Evolutionary conservation across 2,888 invertebrate species (phyloP).

Genomic region (Acrobasis repandana): DNA sequence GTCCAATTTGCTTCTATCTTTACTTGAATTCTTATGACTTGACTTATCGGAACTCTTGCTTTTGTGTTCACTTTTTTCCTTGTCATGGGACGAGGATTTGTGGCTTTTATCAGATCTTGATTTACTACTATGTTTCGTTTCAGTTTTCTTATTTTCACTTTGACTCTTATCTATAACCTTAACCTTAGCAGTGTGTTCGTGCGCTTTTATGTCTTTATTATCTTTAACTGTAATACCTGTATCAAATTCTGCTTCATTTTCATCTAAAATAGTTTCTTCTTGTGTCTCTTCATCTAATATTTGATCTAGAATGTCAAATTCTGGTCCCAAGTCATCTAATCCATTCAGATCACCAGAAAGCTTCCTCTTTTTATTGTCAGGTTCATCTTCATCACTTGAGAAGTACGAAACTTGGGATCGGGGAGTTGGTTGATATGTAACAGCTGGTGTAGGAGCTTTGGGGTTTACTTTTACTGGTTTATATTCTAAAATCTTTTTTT

Average conservation of each 20-base stretch:
- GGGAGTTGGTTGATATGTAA: slow-evolving; percentile 76
- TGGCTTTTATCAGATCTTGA: slow-evolving; percentile 47
- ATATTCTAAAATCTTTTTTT: slow-evolving; percentile 73
- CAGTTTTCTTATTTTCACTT: slow-evolving; percentile 31
- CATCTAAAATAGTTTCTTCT: slow-evolving; percentile 37
- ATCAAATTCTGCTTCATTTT: slow-evolving; percentile 35
- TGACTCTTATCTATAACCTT: slow-evolving; percentile 8
- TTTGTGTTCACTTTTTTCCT: slow-evolving; percentile 46
- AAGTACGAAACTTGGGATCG: slow-evolving; percentile 71
- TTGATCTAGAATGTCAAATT: slow-evolving; percentile 79
- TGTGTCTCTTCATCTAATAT: slow-evolving; percentile 75
- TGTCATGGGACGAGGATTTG: slow-evolving; percentile 44
- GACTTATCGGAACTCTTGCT: slow-evolving; percentile 51
- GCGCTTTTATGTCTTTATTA: slow-evolving; percentile 27
- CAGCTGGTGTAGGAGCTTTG: slow-evolving; percentile 44
- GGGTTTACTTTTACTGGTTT: slow-evolving; percentile 67
- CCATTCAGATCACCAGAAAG: slow-evolving; percentile 66
- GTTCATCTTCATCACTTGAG: slow-evolving; percentile 79
- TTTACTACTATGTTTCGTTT: slow-evolving; percentile 32
- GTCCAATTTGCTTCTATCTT: slow-evolving; percentile 40
- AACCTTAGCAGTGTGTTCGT: slow-evolving; percentile 23
- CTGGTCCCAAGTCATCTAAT: slow-evolving; percentile 73
- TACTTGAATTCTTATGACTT: slow-evolving; percentile 61
- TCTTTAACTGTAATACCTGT: slow-evolving; percentile 24
- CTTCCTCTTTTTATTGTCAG: slow-evolving; percentile 64